phyloP scores from a whole-genome alignment of 2,797 vertebrate species.

The Clamator glandarius region DNA sequence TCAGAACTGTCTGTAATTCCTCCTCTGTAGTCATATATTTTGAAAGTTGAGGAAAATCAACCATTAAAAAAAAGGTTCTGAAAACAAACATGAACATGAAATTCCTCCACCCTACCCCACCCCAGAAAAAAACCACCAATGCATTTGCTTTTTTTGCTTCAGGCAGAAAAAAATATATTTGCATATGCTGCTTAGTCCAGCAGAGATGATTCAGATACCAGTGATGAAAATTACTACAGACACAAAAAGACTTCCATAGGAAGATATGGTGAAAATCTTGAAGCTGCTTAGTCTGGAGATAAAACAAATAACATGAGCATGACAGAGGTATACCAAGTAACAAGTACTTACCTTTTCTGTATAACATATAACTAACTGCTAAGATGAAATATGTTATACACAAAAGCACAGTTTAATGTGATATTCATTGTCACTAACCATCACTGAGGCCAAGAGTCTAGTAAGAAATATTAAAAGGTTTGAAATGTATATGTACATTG shows the following conservation, averaged over 20 bases:
- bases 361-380: not conserved
- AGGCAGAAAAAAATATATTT: not conserved
- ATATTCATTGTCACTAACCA: not conserved
- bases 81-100: not conserved
- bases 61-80: not conserved
- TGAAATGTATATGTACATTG: not conserved
- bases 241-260: not conserved
- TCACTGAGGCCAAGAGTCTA: not conserved
- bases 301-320: not conserved
- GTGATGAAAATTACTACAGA: not conserved
- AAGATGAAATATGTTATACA: not conserved
- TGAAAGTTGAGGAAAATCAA: not conserved
- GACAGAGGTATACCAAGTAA: not conserved
- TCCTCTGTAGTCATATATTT: not conserved
- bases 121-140: not conserved
- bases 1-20: not conserved
- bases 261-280: conserved; percentile 5
- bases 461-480: not conserved
- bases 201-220: not conserved
- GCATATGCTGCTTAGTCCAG: not conserved
- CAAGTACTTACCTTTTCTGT: not conserved
- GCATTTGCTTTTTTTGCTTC: not conserved
- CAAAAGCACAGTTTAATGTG: conserved; percentile 6
- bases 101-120: not conserved
- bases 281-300: not conserved